Conservation (phyloP, 2,797 vertebrate genomes). For the Echiichthys vipera region DNA sequence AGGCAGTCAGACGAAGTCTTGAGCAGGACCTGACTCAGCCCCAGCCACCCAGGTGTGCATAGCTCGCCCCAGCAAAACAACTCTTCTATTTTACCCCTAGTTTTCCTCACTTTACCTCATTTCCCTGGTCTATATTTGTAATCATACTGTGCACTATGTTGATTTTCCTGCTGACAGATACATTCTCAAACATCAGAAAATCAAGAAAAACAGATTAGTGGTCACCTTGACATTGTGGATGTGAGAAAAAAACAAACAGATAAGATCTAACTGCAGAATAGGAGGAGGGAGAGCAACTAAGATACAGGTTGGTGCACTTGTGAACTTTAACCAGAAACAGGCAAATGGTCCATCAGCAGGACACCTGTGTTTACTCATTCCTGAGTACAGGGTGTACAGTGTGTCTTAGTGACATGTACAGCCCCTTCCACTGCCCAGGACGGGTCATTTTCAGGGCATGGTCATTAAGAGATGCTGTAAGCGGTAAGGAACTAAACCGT, state of each 20-base stretch:
- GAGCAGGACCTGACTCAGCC: constrained; percentile 62
- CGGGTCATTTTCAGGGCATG: constrained; percentile 33
- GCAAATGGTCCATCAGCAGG: constrained; percentile 1
- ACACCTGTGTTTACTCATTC: constrained; percentile 39
- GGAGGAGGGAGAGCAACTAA: not conserved
- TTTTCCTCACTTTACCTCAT: constrained; percentile 70
- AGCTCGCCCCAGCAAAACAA: constrained; percentile 44
- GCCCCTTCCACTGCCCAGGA: constrained; percentile 26
- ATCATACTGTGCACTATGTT: constrained; percentile 37
- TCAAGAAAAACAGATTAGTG: constrained; percentile 49
- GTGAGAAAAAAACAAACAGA: constrained; percentile 25
- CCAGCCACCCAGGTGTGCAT: constrained; percentile 68
- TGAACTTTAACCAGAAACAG: constrained; percentile 23
- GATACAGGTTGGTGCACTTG: constrained; percentile 3
- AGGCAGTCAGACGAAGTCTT: constrained; percentile 43
- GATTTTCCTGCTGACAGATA: constrained; percentile 64
- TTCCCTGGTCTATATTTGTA: constrained; percentile 62
- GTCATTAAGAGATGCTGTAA: constrained; percentile 17
- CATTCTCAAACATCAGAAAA: constrained; percentile 48
- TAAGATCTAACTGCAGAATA: not conserved
- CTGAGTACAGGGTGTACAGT: constrained; percentile 10
- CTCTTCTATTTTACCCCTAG: constrained; percentile 60
- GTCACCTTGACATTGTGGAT: constrained; percentile 17
- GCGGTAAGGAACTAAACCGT: constrained; percentile 29
- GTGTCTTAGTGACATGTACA: not conserved